These are phyloP conservation scores for Argyra leucocephala DNA, from an alignment of 2,888 invertebrate species.

Conservation along the genomic window DNA sequence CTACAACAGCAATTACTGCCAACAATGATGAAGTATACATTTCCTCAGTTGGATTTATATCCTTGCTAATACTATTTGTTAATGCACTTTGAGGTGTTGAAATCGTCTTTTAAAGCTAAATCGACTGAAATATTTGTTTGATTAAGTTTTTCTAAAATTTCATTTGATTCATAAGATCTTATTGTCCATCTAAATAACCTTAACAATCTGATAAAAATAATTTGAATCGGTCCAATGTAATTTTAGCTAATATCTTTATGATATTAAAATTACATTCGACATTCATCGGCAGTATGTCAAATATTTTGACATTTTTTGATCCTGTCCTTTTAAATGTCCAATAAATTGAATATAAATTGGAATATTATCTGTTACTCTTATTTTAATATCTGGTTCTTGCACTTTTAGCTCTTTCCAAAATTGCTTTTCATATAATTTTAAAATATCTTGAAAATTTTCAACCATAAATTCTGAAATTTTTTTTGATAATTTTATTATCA, in stretches of 20 bases:
- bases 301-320: slow-evolving; percentile 90
- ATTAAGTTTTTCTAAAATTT: slow-evolving; percentile 48
- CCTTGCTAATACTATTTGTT: not conserved
- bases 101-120: slow-evolving; percentile 60
- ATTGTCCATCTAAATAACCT: slow-evolving; percentile 53
- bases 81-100: slow-evolving; percentile 65
- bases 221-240: slow-evolving; percentile 54
- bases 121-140: slow-evolving; percentile 49
- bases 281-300: slow-evolving; percentile 65
- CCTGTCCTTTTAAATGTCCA: slow-evolving; percentile 53
- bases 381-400: slow-evolving; percentile 57
- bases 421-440: slow-evolving; percentile 64
- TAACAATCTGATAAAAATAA: slow-evolving; percentile 61
- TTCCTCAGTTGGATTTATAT: slow-evolving; percentile 7
- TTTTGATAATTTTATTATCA: slow-evolving; percentile 84
- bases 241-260: slow-evolving; percentile 57
- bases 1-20: slow-evolving; percentile 49
- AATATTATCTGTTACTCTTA: slow-evolving; percentile 74
- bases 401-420: slow-evolving; percentile 72
- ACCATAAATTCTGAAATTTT: slow-evolving; percentile 26
- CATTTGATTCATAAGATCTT: slow-evolving; percentile 49
- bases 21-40: slow-evolving; percentile 33
- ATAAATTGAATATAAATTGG: slow-evolving; percentile 69
- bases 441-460: slow-evolving; percentile 40
- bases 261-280: slow-evolving; percentile 68